Conservation (phyloP, 2,888 invertebrate genomes). For the Tiliacea aurago region DNA sequence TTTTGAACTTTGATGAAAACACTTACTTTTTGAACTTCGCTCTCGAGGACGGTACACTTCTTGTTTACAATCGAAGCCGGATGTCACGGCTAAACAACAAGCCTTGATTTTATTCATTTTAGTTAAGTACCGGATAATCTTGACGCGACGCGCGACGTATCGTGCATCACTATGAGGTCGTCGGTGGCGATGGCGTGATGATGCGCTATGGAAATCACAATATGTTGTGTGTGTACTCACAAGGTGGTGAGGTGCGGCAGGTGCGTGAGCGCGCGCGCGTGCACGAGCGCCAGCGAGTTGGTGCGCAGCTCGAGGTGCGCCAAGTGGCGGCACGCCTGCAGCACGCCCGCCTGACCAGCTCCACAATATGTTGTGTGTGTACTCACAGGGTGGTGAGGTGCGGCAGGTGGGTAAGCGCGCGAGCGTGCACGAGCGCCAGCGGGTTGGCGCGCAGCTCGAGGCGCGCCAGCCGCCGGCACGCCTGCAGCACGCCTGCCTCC, state of each 20-base stretch:
- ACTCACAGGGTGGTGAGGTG: constrained; percentile 88
- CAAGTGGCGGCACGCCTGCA: not conserved
- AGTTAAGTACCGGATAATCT: no score
- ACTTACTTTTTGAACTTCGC: not conserved
- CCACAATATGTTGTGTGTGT: constrained; percentile 2
- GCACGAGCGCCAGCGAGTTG: not conserved
- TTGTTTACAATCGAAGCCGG: not conserved
- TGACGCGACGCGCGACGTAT: not conserved
- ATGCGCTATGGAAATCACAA: no score
- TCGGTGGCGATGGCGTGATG: no score
- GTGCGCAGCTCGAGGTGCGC: no score
- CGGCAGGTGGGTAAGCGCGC: constrained; percentile 94
- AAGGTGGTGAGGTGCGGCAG: no score
- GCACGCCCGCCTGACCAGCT: no score
- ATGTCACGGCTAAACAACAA: constrained; percentile 18
- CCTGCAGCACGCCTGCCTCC: constrained; percentile 93
- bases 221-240: no score
- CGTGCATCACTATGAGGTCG: not conserved
- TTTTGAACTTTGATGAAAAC: not conserved
- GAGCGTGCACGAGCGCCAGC: constrained; percentile 92
- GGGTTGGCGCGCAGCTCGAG: constrained; percentile 97
- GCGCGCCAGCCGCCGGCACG: constrained; percentile 92
- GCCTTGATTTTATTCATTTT: constrained; percentile 35
- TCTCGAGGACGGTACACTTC: not conserved
- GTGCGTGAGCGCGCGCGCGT: no score